Evolutionary conservation across 2,797 vertebrate genomes (phyloP).

Genomic region (Merluccius polli): DNA sequence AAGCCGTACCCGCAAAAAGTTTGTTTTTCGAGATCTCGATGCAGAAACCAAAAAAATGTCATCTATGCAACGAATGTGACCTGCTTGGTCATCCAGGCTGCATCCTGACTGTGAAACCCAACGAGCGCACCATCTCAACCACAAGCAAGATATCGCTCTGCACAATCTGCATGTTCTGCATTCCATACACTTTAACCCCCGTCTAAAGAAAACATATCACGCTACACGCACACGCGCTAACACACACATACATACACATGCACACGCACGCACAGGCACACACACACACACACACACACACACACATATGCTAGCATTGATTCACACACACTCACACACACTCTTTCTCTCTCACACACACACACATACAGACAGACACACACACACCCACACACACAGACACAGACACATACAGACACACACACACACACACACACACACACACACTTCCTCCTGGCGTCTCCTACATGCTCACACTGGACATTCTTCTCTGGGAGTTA

Average conservation of each 20-base stretch:
- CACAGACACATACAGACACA: conserved; percentile 12
- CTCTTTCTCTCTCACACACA: not conserved
- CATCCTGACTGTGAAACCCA: conserved; percentile 8
- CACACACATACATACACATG: conserved; percentile 55
- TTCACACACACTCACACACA: not conserved
- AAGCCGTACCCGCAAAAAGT: not conserved
- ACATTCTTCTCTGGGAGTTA: conserved; percentile 67
- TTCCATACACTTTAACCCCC: conserved; percentile 57
- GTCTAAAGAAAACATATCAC: conserved; percentile 53
- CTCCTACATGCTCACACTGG: conserved; percentile 52
- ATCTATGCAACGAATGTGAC: not conserved
- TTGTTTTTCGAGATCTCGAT: not conserved
- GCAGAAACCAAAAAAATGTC: not conserved
- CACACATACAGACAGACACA: conserved; percentile 25
- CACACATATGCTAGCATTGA: conserved; percentile 17
- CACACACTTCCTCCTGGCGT: conserved; percentile 55
- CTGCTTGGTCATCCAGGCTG: not conserved
- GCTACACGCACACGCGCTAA: conserved; percentile 49
- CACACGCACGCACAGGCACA: conserved; percentile 51
- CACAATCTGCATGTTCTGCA: conserved; percentile 57
- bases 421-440: not conserved
- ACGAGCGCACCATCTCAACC: conserved; percentile 42
- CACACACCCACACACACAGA: conserved; percentile 40
- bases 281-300: conserved; percentile 63
- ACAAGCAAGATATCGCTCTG: conserved; percentile 36